phyloP scores from a whole-genome alignment of 2,797 vertebrate genomes.

The Schizopygopsis pylzovi region DNA sequence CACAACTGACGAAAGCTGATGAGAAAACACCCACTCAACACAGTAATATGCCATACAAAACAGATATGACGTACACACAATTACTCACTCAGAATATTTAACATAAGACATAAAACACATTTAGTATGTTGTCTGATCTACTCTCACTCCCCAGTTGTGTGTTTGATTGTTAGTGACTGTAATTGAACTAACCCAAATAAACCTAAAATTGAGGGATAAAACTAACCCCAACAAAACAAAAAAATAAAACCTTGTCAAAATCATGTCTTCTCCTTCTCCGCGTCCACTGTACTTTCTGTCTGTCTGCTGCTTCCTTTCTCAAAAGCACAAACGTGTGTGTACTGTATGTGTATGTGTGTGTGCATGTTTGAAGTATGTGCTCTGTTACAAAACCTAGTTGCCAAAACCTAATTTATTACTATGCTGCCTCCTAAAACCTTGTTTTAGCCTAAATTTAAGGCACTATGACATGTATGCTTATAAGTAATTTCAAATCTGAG shows the following conservation, averaged over 20 bases:
- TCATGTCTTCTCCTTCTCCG: slow-evolving; percentile 30
- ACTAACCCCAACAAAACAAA: slow-evolving; percentile 43
- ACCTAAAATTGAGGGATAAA: slow-evolving; percentile 17
- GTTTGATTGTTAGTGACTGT: slow-evolving; percentile 39
- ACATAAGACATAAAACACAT: background rate
- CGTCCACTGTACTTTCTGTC: slow-evolving; percentile 58
- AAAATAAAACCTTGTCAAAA: slow-evolving; percentile 60
- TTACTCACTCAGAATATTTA: background rate
- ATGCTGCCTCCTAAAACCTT: background rate
- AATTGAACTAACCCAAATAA: slow-evolving; percentile 47
- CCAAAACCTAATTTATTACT: background rate
- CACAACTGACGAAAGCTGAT: background rate
- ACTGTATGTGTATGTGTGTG: slow-evolving; percentile 17
- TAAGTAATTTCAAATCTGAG: too few relatives aligned
- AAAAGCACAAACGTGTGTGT: slow-evolving; percentile 45
- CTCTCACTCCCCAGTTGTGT: slow-evolving; percentile 36
- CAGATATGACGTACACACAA: background rate
- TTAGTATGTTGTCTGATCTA: background rate
- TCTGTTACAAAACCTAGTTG: slow-evolving; percentile 29
- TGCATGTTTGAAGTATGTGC: slow-evolving; percentile 20
- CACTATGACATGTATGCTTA: background rate
- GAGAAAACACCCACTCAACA: background rate
- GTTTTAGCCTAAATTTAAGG: background rate
- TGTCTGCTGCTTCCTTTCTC: slow-evolving; percentile 49
- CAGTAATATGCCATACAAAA: background rate